These are phyloP conservation scores for Pseudococcus viburni DNA, from an alignment of 2,888 invertebrate genomes.

Conservation along the genomic window DNA sequence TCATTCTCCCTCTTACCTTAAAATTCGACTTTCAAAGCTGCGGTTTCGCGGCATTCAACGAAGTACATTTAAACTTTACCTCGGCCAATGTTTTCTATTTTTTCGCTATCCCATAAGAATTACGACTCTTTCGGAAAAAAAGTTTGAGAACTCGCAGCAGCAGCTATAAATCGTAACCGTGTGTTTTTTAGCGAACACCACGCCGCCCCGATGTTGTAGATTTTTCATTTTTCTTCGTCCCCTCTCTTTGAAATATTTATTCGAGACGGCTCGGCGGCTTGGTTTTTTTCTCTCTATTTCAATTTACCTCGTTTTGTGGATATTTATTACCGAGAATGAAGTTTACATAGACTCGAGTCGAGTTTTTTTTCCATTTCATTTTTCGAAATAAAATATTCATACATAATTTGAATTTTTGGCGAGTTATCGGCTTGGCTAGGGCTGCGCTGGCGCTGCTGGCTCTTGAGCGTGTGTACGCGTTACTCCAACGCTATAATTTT, in stretches of 20 bases:
- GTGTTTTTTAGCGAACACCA: neutral
- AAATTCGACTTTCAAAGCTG: neutral
- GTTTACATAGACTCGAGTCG: neutral
- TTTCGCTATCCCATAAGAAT: neutral
- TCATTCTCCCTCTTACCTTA: neutral
- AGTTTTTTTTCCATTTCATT: neutral
- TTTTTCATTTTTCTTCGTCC: neutral
- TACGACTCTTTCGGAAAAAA: neutral
- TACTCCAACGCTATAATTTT: slow-evolving; percentile 15
- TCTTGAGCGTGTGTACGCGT: neutral
- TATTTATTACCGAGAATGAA: neutral
- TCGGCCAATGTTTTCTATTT: neutral
- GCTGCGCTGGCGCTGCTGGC: neutral
- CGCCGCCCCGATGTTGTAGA: neutral
- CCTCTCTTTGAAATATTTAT: neutral
- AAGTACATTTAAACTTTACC: neutral
- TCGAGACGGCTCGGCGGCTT: neutral
- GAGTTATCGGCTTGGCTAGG: neutral
- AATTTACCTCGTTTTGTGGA: slow-evolving; percentile 16
- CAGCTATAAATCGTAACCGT: neutral
- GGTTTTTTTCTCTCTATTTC: neutral
- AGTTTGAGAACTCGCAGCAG: neutral
- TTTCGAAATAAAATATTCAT: slow-evolving; percentile 5
- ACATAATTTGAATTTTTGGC: slow-evolving; percentile 41
- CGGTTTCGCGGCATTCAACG: neutral